Evolutionary conservation across 1,140 invertebrate species (phyloP).

Genomic region (Cyclargus thomasi): DNA sequence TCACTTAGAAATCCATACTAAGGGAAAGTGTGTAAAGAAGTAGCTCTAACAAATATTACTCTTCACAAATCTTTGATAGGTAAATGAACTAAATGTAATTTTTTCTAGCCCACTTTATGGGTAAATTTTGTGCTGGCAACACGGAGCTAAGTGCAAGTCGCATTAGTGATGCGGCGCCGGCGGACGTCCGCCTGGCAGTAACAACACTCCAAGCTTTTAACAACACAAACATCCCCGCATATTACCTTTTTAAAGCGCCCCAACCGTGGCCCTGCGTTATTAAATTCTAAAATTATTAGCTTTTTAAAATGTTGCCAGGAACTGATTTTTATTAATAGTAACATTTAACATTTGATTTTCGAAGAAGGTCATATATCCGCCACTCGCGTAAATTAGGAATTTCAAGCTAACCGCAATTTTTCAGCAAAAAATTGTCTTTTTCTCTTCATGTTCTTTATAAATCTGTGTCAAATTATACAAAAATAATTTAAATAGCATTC

Average conservation of each 20-base stretch:
- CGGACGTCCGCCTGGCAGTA: slow-evolving; percentile 46
- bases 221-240: slow-evolving; percentile 45
- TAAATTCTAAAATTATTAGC: not conserved
- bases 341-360: too few relatives aligned
- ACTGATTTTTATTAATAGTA: too few relatives aligned
- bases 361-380: too few relatives aligned
- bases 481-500: not conserved
- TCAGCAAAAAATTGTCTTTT: too few relatives aligned
- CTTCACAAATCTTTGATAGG: too few relatives aligned
- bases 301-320: not conserved
- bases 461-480: too few relatives aligned
- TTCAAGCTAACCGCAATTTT: too few relatives aligned
- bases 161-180: slow-evolving; percentile 59
- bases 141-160: slow-evolving; percentile 49
- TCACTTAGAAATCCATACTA: not conserved
- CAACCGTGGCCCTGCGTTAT: not conserved
- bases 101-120: not conserved
- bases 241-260: slow-evolving; percentile 23
- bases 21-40: too few relatives aligned
- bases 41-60: too few relatives aligned
- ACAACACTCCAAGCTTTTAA: slow-evolving; percentile 46
- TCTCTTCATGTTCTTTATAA: too few relatives aligned
- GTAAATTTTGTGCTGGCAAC: not conserved
- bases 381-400: too few relatives aligned
- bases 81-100: not conserved